Conservation (phyloP, 2,888 invertebrate species). For the Orgyia antiqua region DNA sequence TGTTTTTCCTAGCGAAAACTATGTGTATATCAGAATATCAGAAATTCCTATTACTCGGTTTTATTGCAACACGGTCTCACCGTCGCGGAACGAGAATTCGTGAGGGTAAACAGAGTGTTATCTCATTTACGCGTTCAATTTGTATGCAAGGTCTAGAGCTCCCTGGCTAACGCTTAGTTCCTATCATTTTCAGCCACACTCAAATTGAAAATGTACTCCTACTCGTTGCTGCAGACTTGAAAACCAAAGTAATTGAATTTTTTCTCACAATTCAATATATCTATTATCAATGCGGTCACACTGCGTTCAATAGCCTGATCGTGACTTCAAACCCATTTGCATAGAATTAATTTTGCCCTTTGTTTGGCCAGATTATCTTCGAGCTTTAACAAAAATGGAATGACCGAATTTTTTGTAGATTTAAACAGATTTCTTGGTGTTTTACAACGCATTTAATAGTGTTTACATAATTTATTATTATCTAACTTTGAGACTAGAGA, state of each 20-base stretch:
- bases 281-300: constrained; percentile 22
- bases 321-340: constrained; percentile 30
- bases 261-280: constrained; percentile 28
- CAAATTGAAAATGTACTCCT: constrained; percentile 25
- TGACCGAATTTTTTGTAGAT: too few relatives aligned
- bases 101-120: constrained; percentile 42
- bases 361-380: constrained; percentile 5
- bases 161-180: constrained; percentile 40
- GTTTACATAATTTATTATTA: too few relatives aligned
- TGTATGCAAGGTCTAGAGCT: constrained; percentile 65
- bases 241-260: background rate
- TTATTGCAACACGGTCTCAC: constrained; percentile 36
- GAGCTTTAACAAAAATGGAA: too few relatives aligned
- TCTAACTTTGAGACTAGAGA: too few relatives aligned
- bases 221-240: background rate
- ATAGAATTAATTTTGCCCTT: constrained; percentile 24
- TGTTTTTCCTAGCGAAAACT: too few relatives aligned
- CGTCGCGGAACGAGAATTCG: constrained; percentile 23
- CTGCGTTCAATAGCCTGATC: constrained; percentile 20
- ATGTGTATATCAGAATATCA: too few relatives aligned
- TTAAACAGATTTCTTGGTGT: too few relatives aligned
- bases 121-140: constrained; percentile 68
- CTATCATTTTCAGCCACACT: constrained; percentile 23
- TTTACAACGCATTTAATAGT: too few relatives aligned
- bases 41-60: constrained; percentile 45